phyloP scores from a whole-genome alignment of 2,888 invertebrate species.

The Halocaridina rubra region DNA sequence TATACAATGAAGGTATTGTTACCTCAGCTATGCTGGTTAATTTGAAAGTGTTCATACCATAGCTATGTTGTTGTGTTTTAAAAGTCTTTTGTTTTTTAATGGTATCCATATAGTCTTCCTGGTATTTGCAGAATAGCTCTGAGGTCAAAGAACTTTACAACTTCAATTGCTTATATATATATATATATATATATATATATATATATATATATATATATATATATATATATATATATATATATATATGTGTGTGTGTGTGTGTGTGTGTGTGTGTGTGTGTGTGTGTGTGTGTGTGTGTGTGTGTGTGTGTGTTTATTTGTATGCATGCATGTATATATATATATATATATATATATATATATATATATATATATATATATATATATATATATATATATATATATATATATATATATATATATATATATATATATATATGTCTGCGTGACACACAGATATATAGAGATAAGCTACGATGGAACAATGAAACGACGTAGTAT shows the following conservation, averaged over 20 bases:
- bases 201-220: neutral
- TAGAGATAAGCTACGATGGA: too few species aligned
- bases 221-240: constrained; percentile 5
- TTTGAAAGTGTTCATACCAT: too few species aligned
- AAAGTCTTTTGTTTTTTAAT: too few species aligned
- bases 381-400: neutral
- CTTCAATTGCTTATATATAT: too few species aligned
- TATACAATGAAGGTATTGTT: too few species aligned
- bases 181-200: neutral
- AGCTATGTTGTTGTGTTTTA: too few species aligned
- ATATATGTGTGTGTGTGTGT: neutral
- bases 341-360: constrained; percentile 18
- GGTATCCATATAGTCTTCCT: too few species aligned
- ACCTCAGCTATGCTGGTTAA: too few species aligned
- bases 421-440: neutral
- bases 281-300: neutral
- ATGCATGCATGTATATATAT: neutral
- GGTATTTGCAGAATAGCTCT: too few species aligned
- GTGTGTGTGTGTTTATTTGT: neutral
- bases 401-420: neutral
- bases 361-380: constrained; percentile 11
- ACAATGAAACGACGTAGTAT: too few species aligned
- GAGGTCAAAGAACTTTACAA: too few species aligned
- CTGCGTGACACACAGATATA: too few species aligned
- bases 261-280: neutral